Evolutionary conservation across 2,113 vertebrate species (phyloP).

Genomic region (Zonotrichia leucophrys): DNA sequence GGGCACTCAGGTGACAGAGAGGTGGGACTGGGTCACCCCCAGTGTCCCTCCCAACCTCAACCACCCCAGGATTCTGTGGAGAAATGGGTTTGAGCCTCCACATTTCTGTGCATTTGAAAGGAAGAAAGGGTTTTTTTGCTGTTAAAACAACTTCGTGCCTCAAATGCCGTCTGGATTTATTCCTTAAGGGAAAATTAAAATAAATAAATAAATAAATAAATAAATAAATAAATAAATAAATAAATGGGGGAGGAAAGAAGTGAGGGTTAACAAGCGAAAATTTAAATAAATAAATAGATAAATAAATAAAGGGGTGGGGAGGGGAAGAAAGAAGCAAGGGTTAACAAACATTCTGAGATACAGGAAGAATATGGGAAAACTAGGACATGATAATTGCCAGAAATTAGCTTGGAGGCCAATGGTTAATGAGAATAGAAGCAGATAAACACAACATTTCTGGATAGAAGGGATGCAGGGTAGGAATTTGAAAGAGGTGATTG

Average conservation of each 20-base stretch:
- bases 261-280: not conserved
- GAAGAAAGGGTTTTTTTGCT: not conserved
- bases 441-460: not conserved
- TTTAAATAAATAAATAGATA: not conserved
- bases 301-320: no score
- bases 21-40: not conserved
- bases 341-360: not conserved
- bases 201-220: not conserved
- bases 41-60: not conserved
- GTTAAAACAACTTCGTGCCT: not conserved
- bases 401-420: not conserved
- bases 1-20: not conserved
- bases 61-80: not conserved
- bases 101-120: not conserved
- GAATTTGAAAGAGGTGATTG: not conserved
- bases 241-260: not conserved
- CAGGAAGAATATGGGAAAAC: not conserved
- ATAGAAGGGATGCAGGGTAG: not conserved
- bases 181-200: not conserved
- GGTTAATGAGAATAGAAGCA: not conserved
- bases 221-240: not conserved
- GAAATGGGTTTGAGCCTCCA: not conserved
- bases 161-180: not conserved
- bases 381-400: not conserved
- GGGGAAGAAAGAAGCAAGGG: rapidly evolving